A percentile compares a stretch with the other conserved stretches of the same genome.
Conservation (phyloP, 2,797 vertebrate genomes). For the Trematocara caparti region DNA sequence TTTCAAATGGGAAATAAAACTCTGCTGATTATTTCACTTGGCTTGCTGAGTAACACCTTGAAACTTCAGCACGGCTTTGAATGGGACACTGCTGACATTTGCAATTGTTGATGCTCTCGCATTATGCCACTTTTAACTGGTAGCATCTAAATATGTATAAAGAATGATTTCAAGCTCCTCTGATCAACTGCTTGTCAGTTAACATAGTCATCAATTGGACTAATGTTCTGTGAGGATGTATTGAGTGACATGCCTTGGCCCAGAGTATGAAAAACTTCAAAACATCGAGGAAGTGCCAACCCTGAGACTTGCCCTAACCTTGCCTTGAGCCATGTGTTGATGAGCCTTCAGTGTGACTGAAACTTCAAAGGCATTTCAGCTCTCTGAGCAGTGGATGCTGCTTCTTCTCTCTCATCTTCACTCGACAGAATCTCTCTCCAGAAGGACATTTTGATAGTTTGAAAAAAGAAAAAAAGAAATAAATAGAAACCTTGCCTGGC, state of each 20-base stretch:
- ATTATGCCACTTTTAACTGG: neutral
- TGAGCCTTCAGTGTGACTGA: conserved; percentile 68
- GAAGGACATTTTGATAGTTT: conserved; percentile 56
- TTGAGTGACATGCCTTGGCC: conserved; percentile 47
- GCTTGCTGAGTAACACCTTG: conserved; percentile 13
- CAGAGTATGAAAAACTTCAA: conserved; percentile 58
- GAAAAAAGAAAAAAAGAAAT: neutral
- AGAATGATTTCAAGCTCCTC: conserved; percentile 6
- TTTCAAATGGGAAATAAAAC: conserved; percentile 27
- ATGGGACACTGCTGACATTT: neutral
- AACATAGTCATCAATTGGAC: conserved; percentile 43
- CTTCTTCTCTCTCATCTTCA: conserved; percentile 60
- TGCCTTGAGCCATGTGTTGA: conserved; percentile 70
- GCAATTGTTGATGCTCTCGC: neutral
- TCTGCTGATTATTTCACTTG: conserved; percentile 24
- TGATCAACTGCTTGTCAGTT: conserved; percentile 39
- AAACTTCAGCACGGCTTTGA: neutral
- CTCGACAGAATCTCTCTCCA: conserved; percentile 42
- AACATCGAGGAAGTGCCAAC: conserved; percentile 59
- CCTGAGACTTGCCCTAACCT: conserved; percentile 63
- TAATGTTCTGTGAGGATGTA: conserved; percentile 21
- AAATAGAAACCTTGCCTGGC: conserved; percentile 31
- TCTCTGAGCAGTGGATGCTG: conserved; percentile 54
- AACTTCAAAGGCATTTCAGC: conserved; percentile 70
- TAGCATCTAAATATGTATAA: neutral